Evolutionary conservation across 1,140 invertebrate genomes (phyloP).

Genomic region (Camponotus vicinus): DNA sequence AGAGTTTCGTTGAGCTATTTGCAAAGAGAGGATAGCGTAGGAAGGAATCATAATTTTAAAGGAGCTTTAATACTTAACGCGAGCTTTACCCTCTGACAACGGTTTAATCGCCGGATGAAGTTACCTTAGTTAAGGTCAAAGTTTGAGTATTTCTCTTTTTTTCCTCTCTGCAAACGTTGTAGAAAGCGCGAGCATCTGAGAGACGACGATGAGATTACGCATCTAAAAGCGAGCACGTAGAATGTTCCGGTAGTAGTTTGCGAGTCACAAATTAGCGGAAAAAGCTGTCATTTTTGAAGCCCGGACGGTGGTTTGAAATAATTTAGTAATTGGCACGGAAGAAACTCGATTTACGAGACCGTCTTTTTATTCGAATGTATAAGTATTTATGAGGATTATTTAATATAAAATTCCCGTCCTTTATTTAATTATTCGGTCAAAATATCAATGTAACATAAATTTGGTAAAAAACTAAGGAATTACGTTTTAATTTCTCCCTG

Average conservation of each 20-base stretch:
- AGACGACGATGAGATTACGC: constrained; percentile 31
- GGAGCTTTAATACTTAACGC: constrained; percentile 47
- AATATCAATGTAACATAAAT: too few species aligned
- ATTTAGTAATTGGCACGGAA: neutral
- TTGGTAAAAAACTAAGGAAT: too few species aligned
- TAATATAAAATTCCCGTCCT: too few species aligned
- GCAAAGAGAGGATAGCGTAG: constrained; percentile 44
- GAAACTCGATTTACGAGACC: neutral
- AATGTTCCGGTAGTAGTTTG: neutral
- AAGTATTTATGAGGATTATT: too few species aligned
- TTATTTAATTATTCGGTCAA: too few species aligned
- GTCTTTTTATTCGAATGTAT: neutral
- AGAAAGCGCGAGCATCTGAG: constrained; percentile 31
- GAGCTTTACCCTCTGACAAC: constrained; percentile 50
- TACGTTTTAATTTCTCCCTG: neutral
- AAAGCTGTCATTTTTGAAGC: neutral
- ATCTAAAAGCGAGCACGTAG: constrained; percentile 36
- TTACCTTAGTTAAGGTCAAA: constrained; percentile 54
- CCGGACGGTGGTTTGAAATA: neutral
- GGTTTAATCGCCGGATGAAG: constrained; percentile 68
- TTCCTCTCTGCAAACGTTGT: constrained; percentile 23
- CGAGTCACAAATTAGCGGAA: constrained; percentile 24
- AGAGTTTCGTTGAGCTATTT: constrained; percentile 56
- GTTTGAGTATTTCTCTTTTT: constrained; percentile 21
- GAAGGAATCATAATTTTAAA: constrained; percentile 61